Conservation (phyloP, 2,113 vertebrate genomes). For the Nothobranchius kuhntae region DNA sequence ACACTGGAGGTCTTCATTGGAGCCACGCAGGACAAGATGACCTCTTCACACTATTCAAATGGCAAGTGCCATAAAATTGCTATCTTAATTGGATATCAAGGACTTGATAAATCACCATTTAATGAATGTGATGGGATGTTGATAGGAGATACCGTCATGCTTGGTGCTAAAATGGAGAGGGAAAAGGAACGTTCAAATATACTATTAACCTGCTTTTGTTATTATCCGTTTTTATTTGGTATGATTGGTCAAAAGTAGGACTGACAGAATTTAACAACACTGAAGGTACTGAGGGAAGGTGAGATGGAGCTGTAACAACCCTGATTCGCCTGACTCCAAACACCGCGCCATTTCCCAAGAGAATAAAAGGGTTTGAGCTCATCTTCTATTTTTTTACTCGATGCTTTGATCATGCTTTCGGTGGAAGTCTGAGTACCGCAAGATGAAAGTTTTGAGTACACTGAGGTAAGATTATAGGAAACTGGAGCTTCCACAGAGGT, state of each 20-base stretch:
- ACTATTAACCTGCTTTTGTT: neutral
- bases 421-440: constrained; percentile 38
- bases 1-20: neutral
- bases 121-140: constrained; percentile 47
- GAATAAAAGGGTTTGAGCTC: constrained; percentile 51
- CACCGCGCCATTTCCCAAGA: constrained; percentile 48
- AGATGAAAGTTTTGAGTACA: no score
- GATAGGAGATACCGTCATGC: constrained; percentile 45
- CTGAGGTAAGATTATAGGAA: constrained; percentile 14
- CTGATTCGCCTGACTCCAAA: constrained; percentile 7
- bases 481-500: constrained; percentile 52
- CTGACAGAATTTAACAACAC: neutral
- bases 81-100: constrained; percentile 66
- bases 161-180: constrained; percentile 28
- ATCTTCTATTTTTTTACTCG: constrained; percentile 24
- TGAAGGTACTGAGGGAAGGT: no score
- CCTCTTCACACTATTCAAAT: constrained; percentile 37
- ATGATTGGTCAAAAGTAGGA: neutral
- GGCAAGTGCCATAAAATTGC: constrained; percentile 25
- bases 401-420: constrained; percentile 64
- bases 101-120: constrained; percentile 48
- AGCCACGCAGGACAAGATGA: constrained; percentile 20
- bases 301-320: no score
- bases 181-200: constrained; percentile 6
- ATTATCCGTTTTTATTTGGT: neutral